Evolutionary conservation across 2,888 invertebrate genomes (phyloP), one percentile per base, ranked within the genome.

Genomic region (Mongoloraphidia duomilia): DNA sequence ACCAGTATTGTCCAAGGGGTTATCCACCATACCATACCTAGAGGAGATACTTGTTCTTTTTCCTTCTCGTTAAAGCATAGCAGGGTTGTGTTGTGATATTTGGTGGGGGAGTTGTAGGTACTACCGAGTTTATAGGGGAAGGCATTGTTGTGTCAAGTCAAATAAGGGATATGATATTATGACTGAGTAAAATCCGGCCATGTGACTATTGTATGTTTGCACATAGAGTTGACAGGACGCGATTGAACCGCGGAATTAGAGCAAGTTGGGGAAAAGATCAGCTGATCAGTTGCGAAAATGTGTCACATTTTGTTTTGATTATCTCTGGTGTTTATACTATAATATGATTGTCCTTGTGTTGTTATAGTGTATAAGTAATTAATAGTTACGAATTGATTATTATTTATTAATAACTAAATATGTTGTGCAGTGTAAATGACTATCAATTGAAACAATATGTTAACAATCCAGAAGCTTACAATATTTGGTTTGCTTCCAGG

Each of bases 401-500:
- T 26, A 26, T 5, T 26, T 26, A 6, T 26, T 26, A 26, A 3
- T 3, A 17, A 6, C 6, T 26, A 26, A 26, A 26, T 48, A 65
- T 64, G 65, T 54, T 66, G 58, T 65, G 62, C 58, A 61, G 61
- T 55, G 55, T 65, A 38, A 48, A 42, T 10, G 41, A 34, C 26
- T 26, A 26, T 26, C 26, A 26, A 26, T 26, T 26, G 8, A 37
- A 44, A 14, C 38, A 26, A 33, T 13, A 44, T 44, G 36, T 39
- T 41, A 39, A 38, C 44, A 51, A 56, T 57, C 54, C 61, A 61
- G 39, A 53, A 53, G 51, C 49, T 50, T 60, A 58, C 63, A 63
- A 65, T 56, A 59, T 60, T 58, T 61, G 62, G 69, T 72, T 65
- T 75, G 75, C 70, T 83, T 81, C 64, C 80, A 86, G 81, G 76